Conservation (phyloP, 2,797 vertebrate species). For the Eospalax fontanierii region DNA sequence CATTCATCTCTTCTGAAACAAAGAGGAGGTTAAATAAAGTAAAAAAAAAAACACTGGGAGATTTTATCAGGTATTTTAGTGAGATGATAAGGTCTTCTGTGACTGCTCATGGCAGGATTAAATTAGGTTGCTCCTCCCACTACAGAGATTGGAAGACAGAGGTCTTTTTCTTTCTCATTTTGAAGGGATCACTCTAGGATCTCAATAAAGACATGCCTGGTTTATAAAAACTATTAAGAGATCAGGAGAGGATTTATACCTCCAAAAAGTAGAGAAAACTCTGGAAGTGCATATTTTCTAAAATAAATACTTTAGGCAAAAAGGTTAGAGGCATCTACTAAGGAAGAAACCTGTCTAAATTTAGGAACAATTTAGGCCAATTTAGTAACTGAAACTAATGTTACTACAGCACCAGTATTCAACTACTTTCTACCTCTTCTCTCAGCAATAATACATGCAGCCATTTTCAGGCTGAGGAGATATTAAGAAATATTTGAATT, state of each 20-base stretch:
- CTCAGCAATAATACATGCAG: not conserved
- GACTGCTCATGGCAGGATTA: not conserved
- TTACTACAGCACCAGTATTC: not conserved
- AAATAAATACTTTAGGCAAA: constrained; percentile 30
- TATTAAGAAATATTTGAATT: constrained; percentile 36
- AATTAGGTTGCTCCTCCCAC: not conserved
- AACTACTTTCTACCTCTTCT: not conserved
- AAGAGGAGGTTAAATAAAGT: not conserved
- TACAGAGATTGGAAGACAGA: not conserved
- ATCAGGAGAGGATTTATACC: not conserved
- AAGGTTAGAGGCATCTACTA: not conserved
- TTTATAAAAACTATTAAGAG: not conserved
- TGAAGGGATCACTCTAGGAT: not conserved
- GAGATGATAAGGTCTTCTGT: not conserved
- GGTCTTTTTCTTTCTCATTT: not conserved
- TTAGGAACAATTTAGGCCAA: not conserved
- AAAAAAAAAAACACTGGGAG: too few relatives aligned
- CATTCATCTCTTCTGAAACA: not conserved
- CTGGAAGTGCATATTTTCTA: not conserved
- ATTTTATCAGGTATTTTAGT: not conserved
- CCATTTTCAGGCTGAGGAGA: constrained; percentile 2
- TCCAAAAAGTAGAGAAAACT: not conserved
- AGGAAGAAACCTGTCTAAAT: constrained; percentile 16
- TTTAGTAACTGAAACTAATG: not conserved
- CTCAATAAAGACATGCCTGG: constrained; percentile 17